These are phyloP conservation scores for Phrynosoma platyrhinos DNA, from an alignment of 2,113 vertebrate genomes.

Conservation along the genomic window DNA sequence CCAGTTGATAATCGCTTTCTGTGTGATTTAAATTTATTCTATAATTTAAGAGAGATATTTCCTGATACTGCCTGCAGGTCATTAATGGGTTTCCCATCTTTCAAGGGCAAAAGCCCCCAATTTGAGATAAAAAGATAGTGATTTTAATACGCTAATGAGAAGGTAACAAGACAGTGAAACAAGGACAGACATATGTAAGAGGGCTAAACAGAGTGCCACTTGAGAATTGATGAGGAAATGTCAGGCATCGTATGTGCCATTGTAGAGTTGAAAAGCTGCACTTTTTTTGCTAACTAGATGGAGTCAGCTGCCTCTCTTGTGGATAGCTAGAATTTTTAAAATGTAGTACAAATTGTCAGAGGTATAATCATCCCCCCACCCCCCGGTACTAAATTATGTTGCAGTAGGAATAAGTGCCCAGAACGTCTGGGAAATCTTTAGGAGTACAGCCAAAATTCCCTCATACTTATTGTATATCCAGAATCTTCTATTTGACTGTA, in stretches of 20 bases:
- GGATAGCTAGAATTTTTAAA: slow-evolving; percentile 56
- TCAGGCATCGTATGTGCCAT: neutral
- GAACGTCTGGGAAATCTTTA: slow-evolving; percentile 53
- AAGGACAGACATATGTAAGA: slow-evolving; percentile 38
- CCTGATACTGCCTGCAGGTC: slow-evolving; percentile 45
- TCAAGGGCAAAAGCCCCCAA: neutral
- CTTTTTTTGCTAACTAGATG: slow-evolving; percentile 22
- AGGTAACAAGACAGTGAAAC: slow-evolving; percentile 41
- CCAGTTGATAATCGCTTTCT: neutral
- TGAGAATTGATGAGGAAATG: slow-evolving; percentile 30
- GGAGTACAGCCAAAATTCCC: slow-evolving; percentile 44
- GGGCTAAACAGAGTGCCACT: slow-evolving; percentile 6
- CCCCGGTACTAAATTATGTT: slow-evolving; percentile 58
- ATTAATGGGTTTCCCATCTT: slow-evolving; percentile 37
- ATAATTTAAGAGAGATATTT: slow-evolving; percentile 55
- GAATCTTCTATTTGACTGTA: slow-evolving; percentile 3
- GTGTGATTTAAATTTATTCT: neutral
- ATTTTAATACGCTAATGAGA: neutral
- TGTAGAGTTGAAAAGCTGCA: slow-evolving; percentile 17
- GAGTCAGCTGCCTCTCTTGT: slow-evolving; percentile 50
- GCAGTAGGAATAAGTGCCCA: slow-evolving; percentile 50
- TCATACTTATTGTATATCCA: neutral
- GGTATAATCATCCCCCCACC: slow-evolving; percentile 51
- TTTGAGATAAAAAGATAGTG: neutral
- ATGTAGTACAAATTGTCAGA: slow-evolving; percentile 55